Base-by-base conservation (phyloP, 1,140 invertebrate species). In the Phortica variegata region DNA sequence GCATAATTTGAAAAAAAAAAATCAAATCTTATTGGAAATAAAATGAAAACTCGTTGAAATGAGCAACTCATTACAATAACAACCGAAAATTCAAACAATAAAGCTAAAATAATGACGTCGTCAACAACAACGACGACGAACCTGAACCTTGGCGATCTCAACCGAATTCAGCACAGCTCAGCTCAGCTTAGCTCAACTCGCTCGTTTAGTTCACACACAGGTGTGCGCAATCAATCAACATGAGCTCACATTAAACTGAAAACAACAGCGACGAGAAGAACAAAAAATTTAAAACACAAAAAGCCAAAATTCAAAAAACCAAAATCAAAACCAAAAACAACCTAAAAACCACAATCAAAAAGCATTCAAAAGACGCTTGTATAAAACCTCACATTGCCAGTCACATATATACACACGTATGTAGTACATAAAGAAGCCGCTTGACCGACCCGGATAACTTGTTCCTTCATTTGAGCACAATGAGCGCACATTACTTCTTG, bases 211-310 rank as follows among this genome's bases (percentile, higher is more conserved):
- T 26, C 23, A 31, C 61, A 54, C 63, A 68, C 63, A 68, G 63
- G 63, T 68, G 63, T 68, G 63, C 63, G 61, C 63, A 60, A 68
- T 68, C 63, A 68, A 68, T 68, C 63, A 68, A 68, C 63, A 52
- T 60, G 63, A 68, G 63, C 69, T 68, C 63, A 66, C 60, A 68
- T 68, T 68, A 60, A 68, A 58, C 65, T 60, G 39, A 47, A 54
- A 51, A 49, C 51, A 66, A 66, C 60, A 66, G 68, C 68, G 60
- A 58, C 57, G 56, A 66, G 63, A 66, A 66, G 63, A 65, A 68
- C 63, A 46, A 36, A 47, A 40, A 34, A 15, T n/a, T 4, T n/a
- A 9, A 15, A 6, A 34, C 6, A 6, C 13, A 13, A n/a, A n/a
- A 34, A n/a, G 13, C 13, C 32, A 34, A 4, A 34, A 8, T 26